Percentiles rank a stretch among this genome's conserved stretches.
These are phyloP conservation scores for Brienomyrus brachyistius DNA, from an alignment of 2,113 vertebrate genomes.

Conservation along the genomic window DNA sequence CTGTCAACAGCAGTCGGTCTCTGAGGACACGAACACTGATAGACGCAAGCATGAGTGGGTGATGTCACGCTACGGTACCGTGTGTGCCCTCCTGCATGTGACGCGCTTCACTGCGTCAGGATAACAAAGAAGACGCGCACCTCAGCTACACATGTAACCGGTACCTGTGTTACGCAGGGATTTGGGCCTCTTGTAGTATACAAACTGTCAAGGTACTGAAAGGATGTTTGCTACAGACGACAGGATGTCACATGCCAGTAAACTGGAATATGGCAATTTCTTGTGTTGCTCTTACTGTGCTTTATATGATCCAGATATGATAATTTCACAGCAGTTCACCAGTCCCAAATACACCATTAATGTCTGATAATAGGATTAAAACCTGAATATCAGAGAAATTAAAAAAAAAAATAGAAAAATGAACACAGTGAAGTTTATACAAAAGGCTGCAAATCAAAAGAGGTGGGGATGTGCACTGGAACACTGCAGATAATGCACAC, in stretches of 20 bases:
- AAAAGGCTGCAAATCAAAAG: slow-evolving; percentile 10
- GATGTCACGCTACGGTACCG: background rate
- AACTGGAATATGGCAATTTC: background rate
- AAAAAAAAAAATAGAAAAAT: slow-evolving; percentile 39
- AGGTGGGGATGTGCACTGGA: slow-evolving; percentile 27
- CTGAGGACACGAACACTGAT: background rate
- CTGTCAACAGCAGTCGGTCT: background rate
- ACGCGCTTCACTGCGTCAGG: background rate
- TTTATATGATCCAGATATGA: slow-evolving; percentile 3
- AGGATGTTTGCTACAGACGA: slow-evolving; percentile 10
- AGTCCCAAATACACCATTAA: slow-evolving; percentile 21
- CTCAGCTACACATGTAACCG: background rate
- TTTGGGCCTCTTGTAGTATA: background rate
- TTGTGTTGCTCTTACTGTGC: slow-evolving; percentile 4
- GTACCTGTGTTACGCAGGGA: background rate
- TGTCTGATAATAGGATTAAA: slow-evolving; percentile 42
- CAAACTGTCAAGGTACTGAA: background rate
- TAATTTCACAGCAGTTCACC: slow-evolving; percentile 5
- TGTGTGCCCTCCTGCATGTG: background rate
- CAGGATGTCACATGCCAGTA: background rate
- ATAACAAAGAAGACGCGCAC: background rate
- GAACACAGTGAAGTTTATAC: slow-evolving; percentile 22
- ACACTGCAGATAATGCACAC: slow-evolving; percentile 37
- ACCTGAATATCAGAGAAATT: slow-evolving; percentile 38
- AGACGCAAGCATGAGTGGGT: background rate